Conservation (phyloP, 2,113 vertebrate species). For the Ptilorrhoa leucosticta region DNA sequence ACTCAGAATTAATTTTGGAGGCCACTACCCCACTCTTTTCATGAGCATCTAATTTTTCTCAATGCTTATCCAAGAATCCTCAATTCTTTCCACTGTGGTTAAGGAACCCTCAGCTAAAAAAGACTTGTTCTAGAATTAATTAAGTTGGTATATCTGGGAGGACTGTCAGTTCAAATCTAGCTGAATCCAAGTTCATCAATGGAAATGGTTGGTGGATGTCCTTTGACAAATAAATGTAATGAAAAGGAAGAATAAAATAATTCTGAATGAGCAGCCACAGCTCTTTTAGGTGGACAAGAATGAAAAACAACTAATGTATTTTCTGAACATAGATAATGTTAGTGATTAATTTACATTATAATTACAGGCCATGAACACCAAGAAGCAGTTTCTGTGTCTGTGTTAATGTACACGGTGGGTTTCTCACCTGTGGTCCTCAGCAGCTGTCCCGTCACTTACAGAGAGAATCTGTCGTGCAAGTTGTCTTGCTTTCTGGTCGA, state of each 20-base stretch:
- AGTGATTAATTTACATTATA: not conserved
- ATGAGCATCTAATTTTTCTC: not conserved
- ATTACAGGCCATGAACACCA: conserved; percentile 74
- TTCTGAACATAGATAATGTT: not conserved
- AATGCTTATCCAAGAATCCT: not conserved
- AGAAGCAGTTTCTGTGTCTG: conserved; percentile 76
- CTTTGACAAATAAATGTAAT: not conserved
- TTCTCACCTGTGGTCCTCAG: conserved; percentile 64
- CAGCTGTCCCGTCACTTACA: conserved; percentile 69
- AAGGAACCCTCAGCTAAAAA: not conserved
- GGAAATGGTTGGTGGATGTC: not conserved
- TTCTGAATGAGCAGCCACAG: not conserved
- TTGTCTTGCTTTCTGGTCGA: conserved; percentile 74
- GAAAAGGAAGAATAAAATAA: not conserved
- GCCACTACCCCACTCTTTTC: not conserved
- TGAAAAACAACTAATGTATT: not conserved
- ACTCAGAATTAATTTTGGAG: not conserved
- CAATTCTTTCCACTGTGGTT: not conserved
- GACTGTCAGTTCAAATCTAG: not conserved
- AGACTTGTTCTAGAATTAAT: not conserved
- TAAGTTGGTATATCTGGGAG: not conserved
- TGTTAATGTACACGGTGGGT: conserved; percentile 67
- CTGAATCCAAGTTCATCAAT: not conserved
- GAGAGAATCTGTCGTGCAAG: conserved; percentile 75
- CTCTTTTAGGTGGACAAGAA: accelerated